These are phyloP conservation scores for Pogona vitticeps DNA, from an alignment of 2,113 vertebrate species.

Conservation along the genomic window DNA sequence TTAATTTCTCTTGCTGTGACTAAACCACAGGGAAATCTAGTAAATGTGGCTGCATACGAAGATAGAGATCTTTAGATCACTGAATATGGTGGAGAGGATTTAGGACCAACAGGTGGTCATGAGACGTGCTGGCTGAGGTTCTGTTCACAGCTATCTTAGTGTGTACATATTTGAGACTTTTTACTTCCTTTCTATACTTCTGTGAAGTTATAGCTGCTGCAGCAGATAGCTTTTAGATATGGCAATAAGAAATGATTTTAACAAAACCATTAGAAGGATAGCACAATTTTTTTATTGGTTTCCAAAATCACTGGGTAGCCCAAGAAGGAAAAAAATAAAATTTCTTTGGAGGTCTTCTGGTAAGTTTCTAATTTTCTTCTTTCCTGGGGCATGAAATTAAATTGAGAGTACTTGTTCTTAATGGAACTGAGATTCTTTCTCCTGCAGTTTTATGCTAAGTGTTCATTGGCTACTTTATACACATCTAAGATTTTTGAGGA, in stretches of 20 bases:
- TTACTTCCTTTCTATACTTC: background rate
- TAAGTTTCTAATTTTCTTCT: slow-evolving; percentile 58
- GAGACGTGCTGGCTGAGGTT: slow-evolving; percentile 65
- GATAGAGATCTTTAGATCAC: slow-evolving; percentile 61
- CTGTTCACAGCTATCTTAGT: slow-evolving; percentile 60
- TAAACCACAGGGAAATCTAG: slow-evolving; percentile 71
- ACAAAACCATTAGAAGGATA: slow-evolving; percentile 75
- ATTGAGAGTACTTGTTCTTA: background rate
- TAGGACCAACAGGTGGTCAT: slow-evolving; percentile 75
- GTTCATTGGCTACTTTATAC: background rate
- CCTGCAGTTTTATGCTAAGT: background rate
- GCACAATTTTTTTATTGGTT: slow-evolving; percentile 70
- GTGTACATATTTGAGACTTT: slow-evolving; percentile 42
- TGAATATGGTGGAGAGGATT: slow-evolving; percentile 72
- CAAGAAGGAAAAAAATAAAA: slow-evolving; percentile 67
- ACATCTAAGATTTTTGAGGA: background rate
- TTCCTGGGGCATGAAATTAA: background rate
- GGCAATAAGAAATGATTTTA: slow-evolving; percentile 72
- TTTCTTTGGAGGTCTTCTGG: slow-evolving; percentile 70
- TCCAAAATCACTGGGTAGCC: slow-evolving; percentile 67
- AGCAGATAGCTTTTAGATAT: slow-evolving; percentile 52
- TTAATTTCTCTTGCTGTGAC: slow-evolving; percentile 68
- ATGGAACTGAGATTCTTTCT: slow-evolving; percentile 26
- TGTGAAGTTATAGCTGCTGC: slow-evolving; percentile 21
- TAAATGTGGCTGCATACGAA: slow-evolving; percentile 55